phyloP scores from a whole-genome alignment of 2,797 vertebrate species.

The Balearica regulorum region DNA sequence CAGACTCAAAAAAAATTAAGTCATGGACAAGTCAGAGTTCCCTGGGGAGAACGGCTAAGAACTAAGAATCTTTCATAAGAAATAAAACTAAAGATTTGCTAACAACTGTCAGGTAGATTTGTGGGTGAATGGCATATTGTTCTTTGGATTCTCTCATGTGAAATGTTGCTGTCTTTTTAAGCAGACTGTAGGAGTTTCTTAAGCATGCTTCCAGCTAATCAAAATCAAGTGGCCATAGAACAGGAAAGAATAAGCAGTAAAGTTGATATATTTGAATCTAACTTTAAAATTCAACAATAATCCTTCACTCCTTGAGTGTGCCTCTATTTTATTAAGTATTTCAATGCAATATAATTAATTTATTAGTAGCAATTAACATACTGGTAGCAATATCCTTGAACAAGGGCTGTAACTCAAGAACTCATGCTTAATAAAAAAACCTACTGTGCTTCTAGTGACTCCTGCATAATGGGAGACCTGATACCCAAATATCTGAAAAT shows the following conservation, averaged over 20 bases:
- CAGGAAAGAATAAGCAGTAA: constrained; percentile 33
- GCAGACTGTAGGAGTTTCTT: constrained; percentile 28
- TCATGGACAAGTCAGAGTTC: neutral
- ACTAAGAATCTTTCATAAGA: constrained; percentile 47
- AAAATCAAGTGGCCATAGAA: constrained; percentile 62
- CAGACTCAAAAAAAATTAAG: constrained; percentile 31
- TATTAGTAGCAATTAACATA: constrained; percentile 37
- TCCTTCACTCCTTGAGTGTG: constrained; percentile 13
- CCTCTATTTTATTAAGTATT: constrained; percentile 50
- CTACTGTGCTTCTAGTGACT: neutral
- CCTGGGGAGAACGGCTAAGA: neutral
- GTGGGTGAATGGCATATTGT: constrained; percentile 32
- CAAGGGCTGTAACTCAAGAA: constrained; percentile 3
- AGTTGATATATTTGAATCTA: constrained; percentile 51
- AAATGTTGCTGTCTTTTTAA: constrained; percentile 54
- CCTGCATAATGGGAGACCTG: neutral
- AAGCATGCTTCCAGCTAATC: constrained; percentile 44
- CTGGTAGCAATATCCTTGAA: constrained; percentile 37
- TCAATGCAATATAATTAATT: constrained; percentile 60
- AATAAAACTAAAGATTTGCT: constrained; percentile 54
- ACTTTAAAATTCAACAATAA: constrained; percentile 60
- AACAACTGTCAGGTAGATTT: constrained; percentile 54
- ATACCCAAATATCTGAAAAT: neutral
- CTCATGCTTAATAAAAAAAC: neutral
- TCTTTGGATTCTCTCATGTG: constrained; percentile 43